Percentiles rank a stretch among this genome's conserved stretches.
These are phyloP conservation scores for Agriopis marginaria DNA, from an alignment of 2,888 invertebrate species.

Conservation along the genomic window DNA sequence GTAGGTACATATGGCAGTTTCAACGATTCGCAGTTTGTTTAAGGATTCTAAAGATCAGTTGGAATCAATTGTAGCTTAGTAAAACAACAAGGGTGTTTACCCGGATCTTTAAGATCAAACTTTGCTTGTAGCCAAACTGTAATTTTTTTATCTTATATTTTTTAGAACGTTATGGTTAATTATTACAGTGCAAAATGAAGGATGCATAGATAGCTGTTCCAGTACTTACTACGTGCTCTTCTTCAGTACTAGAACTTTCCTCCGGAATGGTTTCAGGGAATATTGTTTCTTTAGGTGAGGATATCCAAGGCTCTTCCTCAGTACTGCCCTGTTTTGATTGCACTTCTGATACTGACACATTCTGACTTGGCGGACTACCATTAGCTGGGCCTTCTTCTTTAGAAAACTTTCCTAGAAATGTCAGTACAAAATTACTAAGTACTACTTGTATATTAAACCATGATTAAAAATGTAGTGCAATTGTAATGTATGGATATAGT, in stretches of 20 bases:
- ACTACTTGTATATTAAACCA: background rate
- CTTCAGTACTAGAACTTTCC: slow-evolving; percentile 96
- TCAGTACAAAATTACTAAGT: background rate
- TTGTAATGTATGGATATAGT: background rate
- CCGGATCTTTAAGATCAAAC: no score
- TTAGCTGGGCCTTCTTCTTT: slow-evolving; percentile 76
- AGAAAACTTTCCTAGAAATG: slow-evolving; percentile 73
- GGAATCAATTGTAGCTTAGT: no score
- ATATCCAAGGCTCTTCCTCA: slow-evolving; percentile 93
- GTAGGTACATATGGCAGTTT: no score
- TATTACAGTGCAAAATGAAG: no score
- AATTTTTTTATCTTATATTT: no score
- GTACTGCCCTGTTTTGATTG: slow-evolving; percentile 79
- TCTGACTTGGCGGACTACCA: slow-evolving; percentile 89
- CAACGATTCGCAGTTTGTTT: no score
- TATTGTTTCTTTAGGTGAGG: slow-evolving; percentile 94
- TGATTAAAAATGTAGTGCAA: background rate
- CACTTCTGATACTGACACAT: slow-evolving; percentile 82
- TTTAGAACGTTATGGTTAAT: no score
- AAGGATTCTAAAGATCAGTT: no score
- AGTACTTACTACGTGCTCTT: slow-evolving; percentile 92
- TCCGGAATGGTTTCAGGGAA: slow-evolving; percentile 97
- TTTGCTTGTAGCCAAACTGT: no score
- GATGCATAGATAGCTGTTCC: background rate
- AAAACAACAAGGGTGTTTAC: no score